Conservation (phyloP, 2,797 vertebrate species). For the Chelidonichthys spinosus region DNA sequence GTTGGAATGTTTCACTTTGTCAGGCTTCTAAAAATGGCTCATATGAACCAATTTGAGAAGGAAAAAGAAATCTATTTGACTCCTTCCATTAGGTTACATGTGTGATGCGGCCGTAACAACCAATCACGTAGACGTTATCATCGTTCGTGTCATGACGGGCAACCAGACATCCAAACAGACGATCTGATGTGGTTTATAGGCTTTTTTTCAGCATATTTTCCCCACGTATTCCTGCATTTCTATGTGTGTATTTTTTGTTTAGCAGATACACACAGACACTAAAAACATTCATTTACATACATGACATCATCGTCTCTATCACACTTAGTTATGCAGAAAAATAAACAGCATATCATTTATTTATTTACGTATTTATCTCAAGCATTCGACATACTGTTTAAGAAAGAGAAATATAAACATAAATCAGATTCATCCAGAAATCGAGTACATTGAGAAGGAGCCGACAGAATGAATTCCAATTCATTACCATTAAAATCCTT, state of each 20-base stretch:
- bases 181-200: slow-evolving; percentile 15
- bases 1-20: background rate
- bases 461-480: background rate
- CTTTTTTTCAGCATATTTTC: background rate
- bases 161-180: background rate
- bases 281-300: slow-evolving; percentile 5
- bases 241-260: background rate
- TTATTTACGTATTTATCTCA: too few relatives aligned
- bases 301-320: background rate
- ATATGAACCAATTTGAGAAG: background rate
- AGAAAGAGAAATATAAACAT: too few relatives aligned
- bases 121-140: background rate
- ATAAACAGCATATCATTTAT: background rate
- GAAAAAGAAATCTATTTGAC: background rate
- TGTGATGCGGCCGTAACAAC: background rate
- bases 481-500: background rate
- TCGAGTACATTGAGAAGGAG: too few relatives aligned
- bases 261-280: background rate
- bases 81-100: background rate
- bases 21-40: background rate
- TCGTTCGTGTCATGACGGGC: background rate
- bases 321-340: background rate
- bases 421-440: too few relatives aligned
- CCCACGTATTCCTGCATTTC: background rate
- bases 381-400: too few relatives aligned